Conservation (phyloP, 1,140 invertebrate genomes). For the Drosophila persimilis region DNA sequence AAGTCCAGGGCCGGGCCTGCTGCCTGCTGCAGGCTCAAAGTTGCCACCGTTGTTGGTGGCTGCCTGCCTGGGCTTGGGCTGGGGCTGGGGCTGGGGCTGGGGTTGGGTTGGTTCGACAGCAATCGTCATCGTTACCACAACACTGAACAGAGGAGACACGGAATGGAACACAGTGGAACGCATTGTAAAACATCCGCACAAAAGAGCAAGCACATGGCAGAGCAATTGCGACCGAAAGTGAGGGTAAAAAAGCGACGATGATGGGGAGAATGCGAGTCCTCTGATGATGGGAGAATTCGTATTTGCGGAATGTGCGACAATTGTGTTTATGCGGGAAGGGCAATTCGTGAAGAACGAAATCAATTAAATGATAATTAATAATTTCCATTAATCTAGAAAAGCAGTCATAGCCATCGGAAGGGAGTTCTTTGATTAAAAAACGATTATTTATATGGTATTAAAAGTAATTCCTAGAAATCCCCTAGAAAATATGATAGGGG, state of each 20-base stretch:
- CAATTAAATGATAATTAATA: background rate
- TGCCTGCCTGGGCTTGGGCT: constrained; percentile 26
- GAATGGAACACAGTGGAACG: constrained; percentile 68
- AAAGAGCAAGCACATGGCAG: constrained; percentile 59
- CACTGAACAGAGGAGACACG: constrained; percentile 6
- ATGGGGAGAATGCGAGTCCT: constrained; percentile 3
- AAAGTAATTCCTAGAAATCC: too few relatives aligned
- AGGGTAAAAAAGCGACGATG: constrained; percentile 52
- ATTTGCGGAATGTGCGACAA: constrained; percentile 35
- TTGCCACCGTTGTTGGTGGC: constrained; percentile 66
- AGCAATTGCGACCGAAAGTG: constrained; percentile 42
- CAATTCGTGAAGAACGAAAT: background rate
- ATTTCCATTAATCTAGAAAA: too few relatives aligned
- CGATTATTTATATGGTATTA: too few relatives aligned
- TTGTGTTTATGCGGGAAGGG: constrained; percentile 53
- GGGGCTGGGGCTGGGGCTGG: constrained; percentile 21
- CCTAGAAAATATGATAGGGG: too few relatives aligned
- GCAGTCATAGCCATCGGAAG: too few relatives aligned
- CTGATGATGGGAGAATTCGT: constrained; percentile 68
- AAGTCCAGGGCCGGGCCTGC: constrained; percentile 2
- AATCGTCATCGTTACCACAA: constrained; percentile 79
- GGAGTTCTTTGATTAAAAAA: too few relatives aligned
- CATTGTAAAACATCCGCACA: constrained; percentile 72
- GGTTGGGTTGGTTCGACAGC: constrained; percentile 47
- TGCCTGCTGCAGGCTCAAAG: constrained; percentile 65